Conservation (phyloP, 2,113 vertebrate species). For the Crotalus viridis region DNA sequence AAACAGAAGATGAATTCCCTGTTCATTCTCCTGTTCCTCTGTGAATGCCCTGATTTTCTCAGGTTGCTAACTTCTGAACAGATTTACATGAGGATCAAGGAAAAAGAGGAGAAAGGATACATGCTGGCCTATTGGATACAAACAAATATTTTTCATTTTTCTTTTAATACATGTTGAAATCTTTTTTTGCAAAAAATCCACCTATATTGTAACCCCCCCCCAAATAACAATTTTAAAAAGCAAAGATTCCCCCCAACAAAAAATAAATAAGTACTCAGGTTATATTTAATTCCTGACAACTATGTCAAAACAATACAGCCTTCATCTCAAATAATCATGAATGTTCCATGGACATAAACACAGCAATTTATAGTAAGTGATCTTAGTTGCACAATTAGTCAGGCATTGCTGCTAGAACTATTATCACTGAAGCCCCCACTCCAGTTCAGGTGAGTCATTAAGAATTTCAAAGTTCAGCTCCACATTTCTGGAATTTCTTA, state of each 20-base stretch:
- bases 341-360: background rate
- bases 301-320: background rate
- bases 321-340: background rate
- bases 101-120: background rate
- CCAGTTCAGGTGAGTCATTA: background rate
- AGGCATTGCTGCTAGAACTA: background rate
- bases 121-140: background rate
- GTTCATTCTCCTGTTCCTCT: background rate
- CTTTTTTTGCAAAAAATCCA: background rate
- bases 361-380: background rate
- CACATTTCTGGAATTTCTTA: background rate
- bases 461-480: background rate
- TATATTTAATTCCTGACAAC: background rate
- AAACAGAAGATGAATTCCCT: background rate
- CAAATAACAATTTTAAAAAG: background rate
- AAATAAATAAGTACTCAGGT: background rate
- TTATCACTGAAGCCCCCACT: background rate
- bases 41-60: background rate
- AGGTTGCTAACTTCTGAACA: background rate
- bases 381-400: background rate
- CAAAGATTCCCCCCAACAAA: background rate
- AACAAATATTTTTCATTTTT: background rate
- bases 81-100: background rate
- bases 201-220: background rate
- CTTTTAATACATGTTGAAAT: background rate